Evolutionary conservation across 2,113 vertebrate species (phyloP).

Genomic region (Tichodroma muraria): DNA sequence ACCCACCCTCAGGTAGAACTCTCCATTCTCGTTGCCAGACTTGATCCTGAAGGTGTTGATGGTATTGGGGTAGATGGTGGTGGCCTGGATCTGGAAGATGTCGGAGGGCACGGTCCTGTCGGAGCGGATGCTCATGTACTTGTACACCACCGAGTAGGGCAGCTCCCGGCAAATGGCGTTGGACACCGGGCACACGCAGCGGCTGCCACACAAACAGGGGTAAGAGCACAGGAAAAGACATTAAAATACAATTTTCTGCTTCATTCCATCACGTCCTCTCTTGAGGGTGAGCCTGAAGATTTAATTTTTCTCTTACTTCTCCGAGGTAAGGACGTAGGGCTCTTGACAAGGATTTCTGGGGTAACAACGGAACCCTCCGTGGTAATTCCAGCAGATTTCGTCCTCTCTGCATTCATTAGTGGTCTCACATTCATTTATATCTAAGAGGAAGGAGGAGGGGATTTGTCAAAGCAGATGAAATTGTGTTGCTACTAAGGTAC

Average conservation of each 20-base stretch:
- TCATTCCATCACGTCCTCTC: rapidly evolving
- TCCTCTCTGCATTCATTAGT: slow-evolving; percentile 88
- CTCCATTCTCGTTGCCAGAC: slow-evolving; percentile 91
- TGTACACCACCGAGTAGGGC: slow-evolving; percentile 91
- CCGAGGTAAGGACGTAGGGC: slow-evolving; percentile 85
- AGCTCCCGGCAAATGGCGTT: slow-evolving; percentile 79
- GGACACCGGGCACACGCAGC: slow-evolving; percentile 85
- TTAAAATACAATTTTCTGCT: not conserved
- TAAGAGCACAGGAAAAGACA: not conserved
- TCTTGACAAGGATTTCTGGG: slow-evolving; percentile 92
- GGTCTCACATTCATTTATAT: slow-evolving; percentile 94
- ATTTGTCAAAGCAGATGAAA: not conserved
- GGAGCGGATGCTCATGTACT: slow-evolving; percentile 96
- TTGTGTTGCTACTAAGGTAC: not conserved
- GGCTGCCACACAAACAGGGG: slow-evolving; percentile 63
- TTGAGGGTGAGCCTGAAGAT: not conserved
- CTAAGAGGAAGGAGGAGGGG: slow-evolving; percentile 61
- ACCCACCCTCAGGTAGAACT: slow-evolving; percentile 95
- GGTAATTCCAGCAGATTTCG: slow-evolving; percentile 98
- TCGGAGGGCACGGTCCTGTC: slow-evolving; percentile 91
- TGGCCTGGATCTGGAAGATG: slow-evolving; percentile 98
- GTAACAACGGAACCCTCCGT: slow-evolving; percentile 92
- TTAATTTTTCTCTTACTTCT: slow-evolving; percentile 80
- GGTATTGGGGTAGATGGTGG: slow-evolving; percentile 89
- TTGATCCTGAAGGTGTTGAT: slow-evolving; percentile 97